A percentile compares a stretch with the other conserved stretches of the same genome.
Conservation (phyloP, 2,888 invertebrate species). For the Ptilodon capucinus region DNA sequence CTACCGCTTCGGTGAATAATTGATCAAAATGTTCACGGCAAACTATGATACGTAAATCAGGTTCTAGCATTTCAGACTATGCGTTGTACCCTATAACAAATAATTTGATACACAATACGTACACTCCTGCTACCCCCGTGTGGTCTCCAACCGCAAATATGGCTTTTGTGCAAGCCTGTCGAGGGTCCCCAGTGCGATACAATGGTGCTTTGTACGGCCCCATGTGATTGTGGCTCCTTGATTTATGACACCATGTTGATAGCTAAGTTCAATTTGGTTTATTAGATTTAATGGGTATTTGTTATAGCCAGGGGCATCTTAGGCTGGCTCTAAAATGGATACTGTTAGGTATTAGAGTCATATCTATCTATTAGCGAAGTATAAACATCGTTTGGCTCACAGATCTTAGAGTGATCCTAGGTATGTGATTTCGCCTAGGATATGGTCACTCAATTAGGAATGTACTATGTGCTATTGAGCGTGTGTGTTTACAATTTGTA, state of each 20-base stretch:
- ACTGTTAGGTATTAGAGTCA: too few species aligned
- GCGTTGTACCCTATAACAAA: not conserved
- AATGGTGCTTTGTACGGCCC: slow-evolving; percentile 27
- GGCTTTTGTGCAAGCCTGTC: slow-evolving; percentile 13
- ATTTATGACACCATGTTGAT: slow-evolving; percentile 39
- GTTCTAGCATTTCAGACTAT: not conserved
- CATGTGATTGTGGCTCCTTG: slow-evolving; percentile 29
- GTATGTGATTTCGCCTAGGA: too few species aligned
- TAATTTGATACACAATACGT: not conserved
- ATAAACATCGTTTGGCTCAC: too few species aligned
- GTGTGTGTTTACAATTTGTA: too few species aligned
- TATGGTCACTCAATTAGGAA: too few species aligned
- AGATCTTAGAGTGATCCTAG: too few species aligned
- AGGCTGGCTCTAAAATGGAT: not conserved
- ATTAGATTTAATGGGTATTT: slow-evolving; percentile 25
- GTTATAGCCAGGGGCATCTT: not conserved
- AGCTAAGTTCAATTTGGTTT: slow-evolving; percentile 27
- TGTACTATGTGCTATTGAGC: too few species aligned
- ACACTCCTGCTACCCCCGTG: slow-evolving; percentile 18
- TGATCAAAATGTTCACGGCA: too few species aligned
- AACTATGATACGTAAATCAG: not conserved
- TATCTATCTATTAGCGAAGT: too few species aligned
- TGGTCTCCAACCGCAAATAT: slow-evolving; percentile 33
- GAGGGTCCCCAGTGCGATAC: slow-evolving; percentile 14
- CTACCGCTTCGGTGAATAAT: too few species aligned